Conservation (phyloP, 2,888 invertebrate genomes). For the Amblyjoppa fuscipennis region DNA sequence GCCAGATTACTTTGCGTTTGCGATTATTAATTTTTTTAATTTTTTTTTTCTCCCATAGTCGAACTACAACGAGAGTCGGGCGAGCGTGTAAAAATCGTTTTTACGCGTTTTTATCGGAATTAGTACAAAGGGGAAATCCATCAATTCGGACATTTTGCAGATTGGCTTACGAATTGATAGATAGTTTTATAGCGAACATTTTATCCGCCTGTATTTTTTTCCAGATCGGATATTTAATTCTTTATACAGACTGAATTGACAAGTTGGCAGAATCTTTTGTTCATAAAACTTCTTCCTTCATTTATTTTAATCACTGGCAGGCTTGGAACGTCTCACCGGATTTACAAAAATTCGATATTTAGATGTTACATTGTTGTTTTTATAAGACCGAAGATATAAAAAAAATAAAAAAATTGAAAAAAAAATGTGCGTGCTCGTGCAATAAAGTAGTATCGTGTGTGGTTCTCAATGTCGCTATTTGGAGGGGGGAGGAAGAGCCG, state of each 20-base stretch:
- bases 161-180: constrained; percentile 3
- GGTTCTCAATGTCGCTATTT: constrained; percentile 25
- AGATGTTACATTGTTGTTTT: neutral
- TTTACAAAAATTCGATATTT: neutral
- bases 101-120: neutral
- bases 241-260: neutral
- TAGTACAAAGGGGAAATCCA: neutral
- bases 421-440: neutral
- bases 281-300: neutral
- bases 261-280: neutral
- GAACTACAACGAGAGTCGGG: neutral
- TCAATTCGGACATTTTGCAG: neutral
- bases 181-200: neutral
- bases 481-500: neutral
- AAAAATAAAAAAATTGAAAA: neutral
- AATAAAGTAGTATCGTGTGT: neutral
- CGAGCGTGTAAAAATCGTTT: neutral
- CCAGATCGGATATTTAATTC: neutral
- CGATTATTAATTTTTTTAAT: constrained; percentile 60
- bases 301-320: neutral
- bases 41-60: neutral
- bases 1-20: constrained; percentile 61
- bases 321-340: neutral
- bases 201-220: neutral
- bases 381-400: neutral